A percentile compares a stretch with the other conserved stretches of the same genome.
phyloP scores from a whole-genome alignment of 2,113 vertebrate genomes.

The Perca flavescens region DNA sequence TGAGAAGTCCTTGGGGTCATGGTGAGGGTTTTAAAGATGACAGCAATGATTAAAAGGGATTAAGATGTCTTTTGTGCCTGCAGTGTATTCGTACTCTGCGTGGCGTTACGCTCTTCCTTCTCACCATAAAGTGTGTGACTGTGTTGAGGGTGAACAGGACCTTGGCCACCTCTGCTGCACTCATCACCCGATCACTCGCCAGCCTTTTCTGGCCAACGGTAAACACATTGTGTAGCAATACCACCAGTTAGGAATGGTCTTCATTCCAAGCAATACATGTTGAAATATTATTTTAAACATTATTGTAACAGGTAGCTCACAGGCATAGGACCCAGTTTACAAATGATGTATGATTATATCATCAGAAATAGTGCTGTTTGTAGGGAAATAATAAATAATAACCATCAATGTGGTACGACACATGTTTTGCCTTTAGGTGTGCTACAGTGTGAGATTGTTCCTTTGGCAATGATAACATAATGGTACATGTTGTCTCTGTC shows the following conservation, averaged over 20 bases:
- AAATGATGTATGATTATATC: neutral
- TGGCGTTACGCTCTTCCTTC: conserved; percentile 79
- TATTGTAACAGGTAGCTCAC: neutral
- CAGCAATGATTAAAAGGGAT: neutral
- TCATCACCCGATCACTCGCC: conserved; percentile 43
- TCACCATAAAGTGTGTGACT: conserved; percentile 74
- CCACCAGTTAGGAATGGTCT: neutral
- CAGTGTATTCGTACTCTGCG: conserved; percentile 76
- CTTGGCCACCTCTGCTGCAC: conserved; percentile 38
- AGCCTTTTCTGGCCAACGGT: conserved; percentile 72
- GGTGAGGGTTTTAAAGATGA: neutral
- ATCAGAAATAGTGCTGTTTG: neutral
- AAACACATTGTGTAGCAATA: conserved; percentile 41
- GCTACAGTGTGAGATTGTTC: neutral
- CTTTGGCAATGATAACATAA: neutral
- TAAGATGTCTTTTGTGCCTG: conserved; percentile 19
- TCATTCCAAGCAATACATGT: neutral
- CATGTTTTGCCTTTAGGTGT: neutral
- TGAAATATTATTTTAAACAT: neutral
- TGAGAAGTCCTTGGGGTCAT: neutral
- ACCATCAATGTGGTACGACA: neutral
- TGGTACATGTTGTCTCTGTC: neutral
- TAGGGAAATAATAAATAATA: neutral
- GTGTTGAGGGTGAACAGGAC: conserved; percentile 61
- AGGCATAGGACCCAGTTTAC: neutral